Evolutionary conservation across 2,888 invertebrate species (phyloP).

Genomic region (Ypsolopha sequella): DNA sequence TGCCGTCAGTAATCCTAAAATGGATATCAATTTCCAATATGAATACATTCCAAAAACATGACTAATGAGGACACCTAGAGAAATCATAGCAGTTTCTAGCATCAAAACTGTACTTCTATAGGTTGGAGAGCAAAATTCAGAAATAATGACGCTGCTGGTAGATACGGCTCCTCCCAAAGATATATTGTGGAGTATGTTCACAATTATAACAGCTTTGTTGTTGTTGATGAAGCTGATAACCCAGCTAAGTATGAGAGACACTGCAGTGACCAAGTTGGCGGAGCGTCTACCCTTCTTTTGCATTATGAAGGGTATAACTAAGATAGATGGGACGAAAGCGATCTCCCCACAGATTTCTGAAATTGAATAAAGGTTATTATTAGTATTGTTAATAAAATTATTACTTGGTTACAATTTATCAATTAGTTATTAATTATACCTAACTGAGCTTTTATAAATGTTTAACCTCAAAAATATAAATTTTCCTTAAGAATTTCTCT

Average conservation of each 20-base stretch:
- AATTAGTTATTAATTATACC: too few relatives aligned
- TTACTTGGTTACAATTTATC: too few relatives aligned
- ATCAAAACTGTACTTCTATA: conserved; percentile 15
- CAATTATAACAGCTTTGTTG: conserved; percentile 9
- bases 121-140: conserved; percentile 16
- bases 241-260: conserved; percentile 18
- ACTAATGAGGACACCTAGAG: conserved; percentile 16
- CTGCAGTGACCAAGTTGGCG: conserved; percentile 13
- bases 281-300: conserved; percentile 16
- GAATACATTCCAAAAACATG: conserved; percentile 14
- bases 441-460: too few relatives aligned
- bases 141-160: conserved; percentile 16
- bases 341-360: conserved; percentile 18
- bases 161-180: conserved; percentile 17
- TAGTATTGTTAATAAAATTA: too few relatives aligned
- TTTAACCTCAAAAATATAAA: too few relatives aligned
- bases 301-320: conserved; percentile 18
- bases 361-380: conserved; percentile 14
- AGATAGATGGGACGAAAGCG: conserved; percentile 17
- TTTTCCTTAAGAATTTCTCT: too few relatives aligned
- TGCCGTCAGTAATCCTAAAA: conserved; percentile 13
- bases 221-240: conserved; percentile 11
- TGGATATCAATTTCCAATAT: conserved; percentile 11
- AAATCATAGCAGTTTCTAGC: conserved; percentile 18
- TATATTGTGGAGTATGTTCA: conserved; percentile 15